These are phyloP conservation scores for Elaphurus davidianus DNA, from an alignment of 2,113 vertebrate species.

Conservation along the genomic window DNA sequence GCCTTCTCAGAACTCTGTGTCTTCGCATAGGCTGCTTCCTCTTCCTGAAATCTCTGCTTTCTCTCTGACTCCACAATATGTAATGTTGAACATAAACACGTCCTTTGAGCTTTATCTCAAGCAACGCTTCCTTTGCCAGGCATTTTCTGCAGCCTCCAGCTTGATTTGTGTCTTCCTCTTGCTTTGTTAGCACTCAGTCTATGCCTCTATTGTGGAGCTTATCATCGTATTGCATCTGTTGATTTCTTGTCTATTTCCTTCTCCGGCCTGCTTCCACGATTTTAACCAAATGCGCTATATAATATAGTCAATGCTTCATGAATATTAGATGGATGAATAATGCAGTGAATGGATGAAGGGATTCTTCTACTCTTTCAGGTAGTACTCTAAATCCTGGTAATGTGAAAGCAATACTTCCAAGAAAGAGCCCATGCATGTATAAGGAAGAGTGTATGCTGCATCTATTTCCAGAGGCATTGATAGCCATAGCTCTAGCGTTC, in stretches of 20 bases:
- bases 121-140: background rate
- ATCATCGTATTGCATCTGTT: background rate
- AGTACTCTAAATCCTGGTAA: background rate
- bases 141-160: background rate
- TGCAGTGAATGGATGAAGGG: background rate
- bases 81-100: background rate
- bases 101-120: background rate
- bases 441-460: background rate
- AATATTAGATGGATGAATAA: slow-evolving; percentile 17
- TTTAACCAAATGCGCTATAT: background rate
- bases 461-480: background rate
- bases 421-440: background rate
- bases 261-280: background rate
- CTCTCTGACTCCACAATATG: background rate
- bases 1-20: background rate
- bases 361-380: background rate
- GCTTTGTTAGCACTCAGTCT: background rate
- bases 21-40: background rate
- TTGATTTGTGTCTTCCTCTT: background rate
- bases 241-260: background rate
- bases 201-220: background rate
- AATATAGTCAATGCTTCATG: background rate
- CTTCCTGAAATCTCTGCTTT: background rate
- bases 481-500: background rate
- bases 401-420: background rate